A percentile compares a stretch with the other conserved stretches of the same genome.
Evolutionary conservation across 2,797 vertebrate species (phyloP).

Genomic region (Atherinosoma microstoma): DNA sequence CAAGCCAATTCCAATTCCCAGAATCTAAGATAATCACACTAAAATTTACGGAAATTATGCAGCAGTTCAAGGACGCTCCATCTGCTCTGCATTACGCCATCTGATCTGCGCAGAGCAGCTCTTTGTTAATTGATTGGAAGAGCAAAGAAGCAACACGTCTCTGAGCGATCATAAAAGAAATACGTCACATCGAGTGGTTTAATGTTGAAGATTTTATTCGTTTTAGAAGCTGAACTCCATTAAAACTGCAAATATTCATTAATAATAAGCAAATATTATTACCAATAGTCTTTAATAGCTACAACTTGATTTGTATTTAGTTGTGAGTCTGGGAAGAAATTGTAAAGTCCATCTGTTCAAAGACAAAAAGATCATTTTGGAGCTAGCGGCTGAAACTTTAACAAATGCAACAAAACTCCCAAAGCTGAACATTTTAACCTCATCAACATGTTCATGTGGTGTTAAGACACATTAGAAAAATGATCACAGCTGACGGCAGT

Average conservation of each 20-base stretch:
- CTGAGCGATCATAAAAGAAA: not conserved
- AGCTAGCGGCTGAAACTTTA: not conserved
- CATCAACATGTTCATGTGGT: not conserved
- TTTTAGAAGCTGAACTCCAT: not conserved
- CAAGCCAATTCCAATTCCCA: not conserved
- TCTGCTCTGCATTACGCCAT: not conserved
- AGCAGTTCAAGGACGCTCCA: slow-evolving; percentile 11
- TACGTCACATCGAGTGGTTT: not conserved
- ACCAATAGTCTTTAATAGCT: no score
- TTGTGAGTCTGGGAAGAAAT: not conserved
- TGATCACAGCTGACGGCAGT: no score
- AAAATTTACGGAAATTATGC: not conserved
- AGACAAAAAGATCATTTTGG: not conserved
- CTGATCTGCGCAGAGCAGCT: not conserved
- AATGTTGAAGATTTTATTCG: not conserved
- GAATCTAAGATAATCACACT: not conserved
- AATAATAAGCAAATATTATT: not conserved
- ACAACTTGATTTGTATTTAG: not conserved
- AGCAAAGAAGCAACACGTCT: not conserved
- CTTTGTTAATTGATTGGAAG: not conserved
- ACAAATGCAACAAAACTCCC: no score
- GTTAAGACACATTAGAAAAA: no score
- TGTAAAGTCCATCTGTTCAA: not conserved
- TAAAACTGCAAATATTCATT: not conserved
- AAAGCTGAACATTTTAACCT: not conserved